A percentile compares a stretch with the other conserved stretches of the same genome.
Conservation (phyloP, 2,888 invertebrate species). For the Eudemis profundana region DNA sequence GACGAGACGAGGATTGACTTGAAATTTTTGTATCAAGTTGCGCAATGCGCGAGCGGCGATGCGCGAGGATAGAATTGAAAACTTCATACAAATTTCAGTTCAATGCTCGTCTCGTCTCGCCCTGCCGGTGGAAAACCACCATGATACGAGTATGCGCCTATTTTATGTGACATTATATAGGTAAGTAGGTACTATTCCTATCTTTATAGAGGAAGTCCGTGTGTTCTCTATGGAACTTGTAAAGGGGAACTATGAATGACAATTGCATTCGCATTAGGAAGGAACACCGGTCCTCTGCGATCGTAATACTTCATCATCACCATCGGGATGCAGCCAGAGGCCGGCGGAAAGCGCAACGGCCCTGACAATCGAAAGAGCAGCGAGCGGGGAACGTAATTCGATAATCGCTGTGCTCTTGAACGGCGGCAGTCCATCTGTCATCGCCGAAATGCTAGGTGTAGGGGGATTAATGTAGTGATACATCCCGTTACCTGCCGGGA, state of each 20-base stretch:
- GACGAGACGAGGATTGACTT: too few relatives aligned
- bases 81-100: too few relatives aligned
- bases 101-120: too few relatives aligned
- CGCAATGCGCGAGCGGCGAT: too few relatives aligned
- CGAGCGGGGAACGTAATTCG: slow-evolving; percentile 78
- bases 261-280: slow-evolving; percentile 4
- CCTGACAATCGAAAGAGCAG: slow-evolving; percentile 81
- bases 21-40: too few relatives aligned
- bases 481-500: slow-evolving; percentile 26
- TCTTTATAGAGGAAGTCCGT: background rate
- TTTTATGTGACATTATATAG: too few relatives aligned
- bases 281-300: background rate
- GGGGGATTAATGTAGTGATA: slow-evolving; percentile 47
- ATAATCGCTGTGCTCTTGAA: slow-evolving; percentile 82
- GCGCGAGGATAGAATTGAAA: too few relatives aligned
- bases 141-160: too few relatives aligned
- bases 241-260: background rate
- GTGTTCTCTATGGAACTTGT: background rate
- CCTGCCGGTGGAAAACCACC: too few relatives aligned
- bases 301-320: slow-evolving; percentile 31
- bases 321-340: slow-evolving; percentile 60
- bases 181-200: too few relatives aligned
- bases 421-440: slow-evolving; percentile 74
- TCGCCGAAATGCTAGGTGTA: slow-evolving; percentile 52
- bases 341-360: slow-evolving; percentile 70